A percentile compares a stretch with the other conserved stretches of the same genome.
phyloP scores from a whole-genome alignment of 2,113 vertebrate genomes.

The Nematolebias whitei region DNA sequence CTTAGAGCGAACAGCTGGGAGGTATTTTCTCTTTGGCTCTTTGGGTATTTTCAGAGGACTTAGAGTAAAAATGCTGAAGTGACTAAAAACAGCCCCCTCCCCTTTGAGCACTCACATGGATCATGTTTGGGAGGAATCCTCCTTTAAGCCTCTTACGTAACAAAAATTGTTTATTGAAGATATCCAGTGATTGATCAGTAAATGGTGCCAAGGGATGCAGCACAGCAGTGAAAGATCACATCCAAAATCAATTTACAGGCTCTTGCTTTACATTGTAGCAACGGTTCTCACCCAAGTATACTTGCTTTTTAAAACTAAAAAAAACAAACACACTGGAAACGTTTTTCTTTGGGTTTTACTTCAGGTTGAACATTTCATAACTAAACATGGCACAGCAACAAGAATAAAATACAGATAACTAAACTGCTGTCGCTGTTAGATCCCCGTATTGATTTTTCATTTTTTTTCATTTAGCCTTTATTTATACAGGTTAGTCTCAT shows the following conservation, averaged over 20 bases:
- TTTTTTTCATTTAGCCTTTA: no score
- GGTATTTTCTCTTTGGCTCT: slow-evolving; percentile 76
- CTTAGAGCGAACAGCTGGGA: slow-evolving; percentile 71
- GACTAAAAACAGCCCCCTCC: slow-evolving; percentile 36
- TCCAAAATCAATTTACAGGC: slow-evolving; percentile 1
- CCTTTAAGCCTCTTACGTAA: slow-evolving; percentile 21
- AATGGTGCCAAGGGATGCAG: slow-evolving; percentile 4
- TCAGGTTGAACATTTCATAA: no score
- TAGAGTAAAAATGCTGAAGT: slow-evolving; percentile 60
- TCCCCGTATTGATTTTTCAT: background rate
- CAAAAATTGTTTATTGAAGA: slow-evolving; percentile 37
- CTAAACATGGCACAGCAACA: background rate
- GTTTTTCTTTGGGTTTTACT: no score
- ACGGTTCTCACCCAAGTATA: no score
- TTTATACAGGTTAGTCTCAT: no score
- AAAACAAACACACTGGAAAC: no score
- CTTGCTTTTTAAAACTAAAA: no score
- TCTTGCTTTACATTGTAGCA: background rate
- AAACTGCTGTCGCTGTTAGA: background rate
- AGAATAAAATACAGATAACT: background rate
- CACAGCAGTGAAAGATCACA: background rate
- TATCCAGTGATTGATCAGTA: slow-evolving; percentile 55
- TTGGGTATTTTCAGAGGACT: slow-evolving; percentile 67
- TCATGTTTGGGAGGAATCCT: slow-evolving; percentile 34
- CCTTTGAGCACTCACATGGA: slow-evolving; percentile 47